phyloP scores from a whole-genome alignment of 2,888 invertebrate genomes.

The Drosophila ustulata region DNA sequence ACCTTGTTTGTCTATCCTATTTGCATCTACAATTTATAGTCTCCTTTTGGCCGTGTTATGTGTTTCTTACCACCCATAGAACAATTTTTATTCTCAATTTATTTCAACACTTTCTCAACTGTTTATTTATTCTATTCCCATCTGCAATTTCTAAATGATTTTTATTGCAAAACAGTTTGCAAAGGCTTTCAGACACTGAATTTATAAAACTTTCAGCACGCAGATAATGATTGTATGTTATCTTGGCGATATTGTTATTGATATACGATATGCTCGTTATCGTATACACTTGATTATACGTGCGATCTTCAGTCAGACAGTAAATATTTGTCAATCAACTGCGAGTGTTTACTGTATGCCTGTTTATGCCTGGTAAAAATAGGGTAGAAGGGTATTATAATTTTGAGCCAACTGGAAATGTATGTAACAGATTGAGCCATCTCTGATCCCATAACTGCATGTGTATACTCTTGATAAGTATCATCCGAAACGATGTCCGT shows the following conservation, averaged over 20 bases:
- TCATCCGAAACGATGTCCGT: too few species aligned
- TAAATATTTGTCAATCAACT: slow-evolving; percentile 6
- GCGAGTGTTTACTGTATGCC: slow-evolving; percentile 3
- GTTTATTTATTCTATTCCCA: not conserved
- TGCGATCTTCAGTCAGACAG: not conserved
- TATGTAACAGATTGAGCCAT: too few species aligned
- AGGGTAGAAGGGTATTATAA: too few species aligned
- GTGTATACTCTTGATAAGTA: too few species aligned
- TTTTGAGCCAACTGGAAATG: too few species aligned
- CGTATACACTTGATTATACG: not conserved
- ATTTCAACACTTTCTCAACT: not conserved
- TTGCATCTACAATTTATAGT: not conserved
- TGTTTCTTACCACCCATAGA: not conserved
- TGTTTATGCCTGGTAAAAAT: not conserved
- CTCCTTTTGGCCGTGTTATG: not conserved
- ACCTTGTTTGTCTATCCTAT: too few species aligned
- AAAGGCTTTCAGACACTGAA: not conserved
- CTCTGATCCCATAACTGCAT: too few species aligned
- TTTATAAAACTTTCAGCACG: not conserved
- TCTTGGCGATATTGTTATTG: slow-evolving; percentile 8
- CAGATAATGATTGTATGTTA: not conserved
- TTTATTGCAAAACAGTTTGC: not conserved
- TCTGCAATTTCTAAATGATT: not conserved
- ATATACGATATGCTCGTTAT: slow-evolving; percentile 2
- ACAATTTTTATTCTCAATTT: not conserved